phyloP scores from a whole-genome alignment of 2,797 vertebrate species.

The Varecia variegata region DNA sequence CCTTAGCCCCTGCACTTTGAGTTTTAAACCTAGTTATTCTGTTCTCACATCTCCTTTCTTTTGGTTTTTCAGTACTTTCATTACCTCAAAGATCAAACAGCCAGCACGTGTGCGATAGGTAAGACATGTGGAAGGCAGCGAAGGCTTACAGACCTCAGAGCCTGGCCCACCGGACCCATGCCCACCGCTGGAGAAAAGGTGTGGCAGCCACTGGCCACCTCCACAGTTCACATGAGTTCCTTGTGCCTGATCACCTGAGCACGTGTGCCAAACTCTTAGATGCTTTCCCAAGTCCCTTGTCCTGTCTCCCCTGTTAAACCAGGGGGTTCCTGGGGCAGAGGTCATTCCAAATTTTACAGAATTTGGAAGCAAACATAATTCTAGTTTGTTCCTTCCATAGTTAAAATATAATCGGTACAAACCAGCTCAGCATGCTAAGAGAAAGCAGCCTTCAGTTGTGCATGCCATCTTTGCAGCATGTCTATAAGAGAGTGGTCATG shows the following conservation, averaged over 20 bases:
- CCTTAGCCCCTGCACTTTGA: neutral
- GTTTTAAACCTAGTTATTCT: neutral
- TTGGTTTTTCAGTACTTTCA: neutral
- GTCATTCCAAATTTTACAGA: neutral
- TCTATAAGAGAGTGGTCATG: neutral
- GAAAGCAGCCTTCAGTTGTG: neutral
- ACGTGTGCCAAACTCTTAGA: neutral
- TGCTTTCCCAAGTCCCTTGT: neutral
- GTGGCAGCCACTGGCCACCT: neutral
- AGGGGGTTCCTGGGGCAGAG: neutral
- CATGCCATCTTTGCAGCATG: neutral
- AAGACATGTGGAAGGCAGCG: neutral
- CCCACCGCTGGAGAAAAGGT: neutral
- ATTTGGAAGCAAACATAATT: neutral
- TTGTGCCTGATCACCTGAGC: neutral
- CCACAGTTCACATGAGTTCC: neutral
- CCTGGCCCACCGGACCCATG: neutral
- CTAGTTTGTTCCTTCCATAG: neutral
- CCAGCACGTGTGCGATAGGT: neutral
- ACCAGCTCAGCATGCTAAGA: neutral
- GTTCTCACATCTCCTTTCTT: neutral
- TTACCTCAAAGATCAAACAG: neutral
- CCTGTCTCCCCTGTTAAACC: neutral
- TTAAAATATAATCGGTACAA: neutral
- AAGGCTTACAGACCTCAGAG: neutral